Evolutionary conservation across 2,113 vertebrate genomes (phyloP).

Genomic region (Amphilophus citrinellus): DNA sequence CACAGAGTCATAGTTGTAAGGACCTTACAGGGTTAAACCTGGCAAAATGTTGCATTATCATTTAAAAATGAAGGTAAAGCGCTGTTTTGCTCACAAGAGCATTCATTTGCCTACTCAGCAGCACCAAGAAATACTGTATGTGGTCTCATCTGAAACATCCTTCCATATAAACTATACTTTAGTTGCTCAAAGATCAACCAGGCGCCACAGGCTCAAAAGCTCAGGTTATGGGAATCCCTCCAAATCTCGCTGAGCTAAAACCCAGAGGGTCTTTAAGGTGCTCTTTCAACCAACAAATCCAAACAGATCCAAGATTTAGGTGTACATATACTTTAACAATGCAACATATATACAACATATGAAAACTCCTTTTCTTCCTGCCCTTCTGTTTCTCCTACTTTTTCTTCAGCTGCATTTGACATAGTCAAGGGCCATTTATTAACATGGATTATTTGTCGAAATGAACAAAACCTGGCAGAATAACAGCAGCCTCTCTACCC

Average conservation of each 20-base stretch:
- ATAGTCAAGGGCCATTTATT: slow-evolving; percentile 60
- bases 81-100: neutral
- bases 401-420: slow-evolving; percentile 32
- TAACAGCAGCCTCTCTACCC: neutral
- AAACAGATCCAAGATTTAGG: neutral
- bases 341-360: neutral
- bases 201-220: neutral
- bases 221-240: neutral
- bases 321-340: neutral
- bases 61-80: neutral
- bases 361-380: slow-evolving; percentile 14
- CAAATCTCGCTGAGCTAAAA: neutral
- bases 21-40: neutral
- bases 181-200: neutral
- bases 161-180: neutral
- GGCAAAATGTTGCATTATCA: neutral
- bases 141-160: neutral
- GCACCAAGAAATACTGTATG: neutral
- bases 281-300: neutral
- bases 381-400: slow-evolving; percentile 11
- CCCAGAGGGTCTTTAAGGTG: neutral
- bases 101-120: neutral
- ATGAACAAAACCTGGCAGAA: slow-evolving; percentile 42
- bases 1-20: neutral
- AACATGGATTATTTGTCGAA: slow-evolving; percentile 61